phyloP scores from a whole-genome alignment of 2,888 invertebrate genomes.

The Dynastes grantii region DNA sequence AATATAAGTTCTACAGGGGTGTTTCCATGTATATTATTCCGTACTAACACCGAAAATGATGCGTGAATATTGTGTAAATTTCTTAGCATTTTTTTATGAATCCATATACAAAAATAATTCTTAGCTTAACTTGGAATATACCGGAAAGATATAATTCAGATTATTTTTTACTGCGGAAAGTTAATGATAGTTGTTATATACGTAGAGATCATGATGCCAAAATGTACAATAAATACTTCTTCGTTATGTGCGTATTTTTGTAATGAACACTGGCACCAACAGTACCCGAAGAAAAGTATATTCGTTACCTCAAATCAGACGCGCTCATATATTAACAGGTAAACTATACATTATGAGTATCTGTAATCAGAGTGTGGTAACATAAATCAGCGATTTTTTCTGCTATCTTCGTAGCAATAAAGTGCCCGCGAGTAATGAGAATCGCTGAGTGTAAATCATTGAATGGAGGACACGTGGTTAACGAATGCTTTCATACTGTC shows the following conservation, averaged over 20 bases:
- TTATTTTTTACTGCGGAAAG: no score
- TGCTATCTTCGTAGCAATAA: conserved; percentile 51
- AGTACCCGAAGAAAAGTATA: conserved; percentile 12
- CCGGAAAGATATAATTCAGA: no score
- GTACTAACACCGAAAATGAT: no score
- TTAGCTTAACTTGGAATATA: no score
- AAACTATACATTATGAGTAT: conserved; percentile 50
- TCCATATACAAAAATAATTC: no score
- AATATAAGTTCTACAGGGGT: no score
- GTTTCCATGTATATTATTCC: no score
- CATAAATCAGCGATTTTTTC: conserved; percentile 55
- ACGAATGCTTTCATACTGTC: conserved; percentile 57
- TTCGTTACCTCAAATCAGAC: conserved; percentile 23
- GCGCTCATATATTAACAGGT: conserved; percentile 41
- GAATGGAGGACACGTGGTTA: conserved; percentile 51
- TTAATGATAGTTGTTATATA: no score
- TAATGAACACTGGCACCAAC: neutral
- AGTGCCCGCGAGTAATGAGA: conserved; percentile 53
- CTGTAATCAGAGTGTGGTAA: conserved; percentile 51
- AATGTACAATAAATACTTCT: no score
- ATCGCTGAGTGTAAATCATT: conserved; percentile 56
- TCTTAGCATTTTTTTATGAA: no score
- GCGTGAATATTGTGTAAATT: no score
- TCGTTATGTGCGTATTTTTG: neutral
- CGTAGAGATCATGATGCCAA: no score